A percentile compares a stretch with the other conserved stretches of the same genome.
Conservation (phyloP, 1,140 invertebrate species). For the Polypedilum pembai region DNA sequence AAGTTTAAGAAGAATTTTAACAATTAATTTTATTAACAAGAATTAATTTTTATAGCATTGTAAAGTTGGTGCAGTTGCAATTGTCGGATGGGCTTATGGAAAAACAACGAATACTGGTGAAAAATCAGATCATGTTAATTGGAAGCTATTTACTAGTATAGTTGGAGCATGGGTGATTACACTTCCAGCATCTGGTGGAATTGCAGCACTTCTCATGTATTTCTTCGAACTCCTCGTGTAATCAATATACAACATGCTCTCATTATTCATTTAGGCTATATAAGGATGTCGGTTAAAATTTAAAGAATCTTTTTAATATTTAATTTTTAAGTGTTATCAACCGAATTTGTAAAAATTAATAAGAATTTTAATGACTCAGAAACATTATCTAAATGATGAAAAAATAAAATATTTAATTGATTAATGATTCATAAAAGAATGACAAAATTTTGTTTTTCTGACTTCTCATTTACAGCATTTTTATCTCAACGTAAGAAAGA, state of each 20-base stretch:
- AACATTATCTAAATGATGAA: background rate
- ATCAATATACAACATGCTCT: background rate
- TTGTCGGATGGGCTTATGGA: slow-evolving; percentile 60
- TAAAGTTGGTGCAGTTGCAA: slow-evolving; percentile 95
- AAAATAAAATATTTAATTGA: background rate
- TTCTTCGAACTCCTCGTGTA: background rate
- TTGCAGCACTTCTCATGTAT: background rate
- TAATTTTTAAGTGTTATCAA: too few relatives aligned
- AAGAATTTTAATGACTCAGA: background rate
- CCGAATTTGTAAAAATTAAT: too few relatives aligned
- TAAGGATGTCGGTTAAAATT: too few relatives aligned
- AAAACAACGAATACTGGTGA: slow-evolving; percentile 38
- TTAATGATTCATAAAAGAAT: background rate
- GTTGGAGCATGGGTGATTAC: slow-evolving; percentile 95
- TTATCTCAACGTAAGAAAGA: too few relatives aligned
- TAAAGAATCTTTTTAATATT: too few relatives aligned
- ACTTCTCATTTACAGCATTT: too few relatives aligned
- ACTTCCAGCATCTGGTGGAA: slow-evolving; percentile 73
- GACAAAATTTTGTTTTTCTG: too few relatives aligned
- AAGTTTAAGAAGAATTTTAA: too few relatives aligned
- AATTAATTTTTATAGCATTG: slow-evolving; percentile 57
- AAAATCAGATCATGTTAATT: slow-evolving; percentile 66
- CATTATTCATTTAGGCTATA: background rate
- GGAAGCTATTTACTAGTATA: slow-evolving; percentile 90
- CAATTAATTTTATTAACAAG: too few relatives aligned